A percentile compares a stretch with the other conserved stretches of the same genome.
Conservation (phyloP, 2,113 vertebrate species). For the Myxocyprinus asiaticus region DNA sequence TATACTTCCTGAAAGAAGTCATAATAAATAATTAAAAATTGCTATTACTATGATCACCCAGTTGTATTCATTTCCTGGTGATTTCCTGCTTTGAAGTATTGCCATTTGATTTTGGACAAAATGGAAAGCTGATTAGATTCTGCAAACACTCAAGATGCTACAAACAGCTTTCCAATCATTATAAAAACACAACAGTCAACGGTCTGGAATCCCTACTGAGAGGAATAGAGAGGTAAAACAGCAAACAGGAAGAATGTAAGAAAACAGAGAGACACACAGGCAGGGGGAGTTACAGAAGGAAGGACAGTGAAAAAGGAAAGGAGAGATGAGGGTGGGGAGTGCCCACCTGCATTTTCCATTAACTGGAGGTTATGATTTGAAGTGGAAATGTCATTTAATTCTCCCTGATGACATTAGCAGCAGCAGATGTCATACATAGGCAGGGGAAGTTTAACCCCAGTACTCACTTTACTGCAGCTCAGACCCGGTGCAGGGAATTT, state of each 20-base stretch:
- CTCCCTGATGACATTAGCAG: constrained; percentile 42
- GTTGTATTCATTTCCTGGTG: no score
- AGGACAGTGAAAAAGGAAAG: constrained; percentile 30
- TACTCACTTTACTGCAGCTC: neutral
- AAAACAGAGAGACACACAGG: neutral
- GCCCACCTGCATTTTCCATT: constrained; percentile 22
- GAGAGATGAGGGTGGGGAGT: constrained; percentile 8
- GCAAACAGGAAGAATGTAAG: neutral
- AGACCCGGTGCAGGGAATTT: neutral
- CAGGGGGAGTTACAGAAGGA: neutral
- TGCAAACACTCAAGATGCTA: neutral
- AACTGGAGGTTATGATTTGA: neutral
- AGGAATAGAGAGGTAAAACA: neutral
- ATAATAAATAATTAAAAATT: no score
- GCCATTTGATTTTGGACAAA: no score
- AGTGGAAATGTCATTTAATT: constrained; percentile 22
- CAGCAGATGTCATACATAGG: constrained; percentile 6
- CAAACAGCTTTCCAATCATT: neutral
- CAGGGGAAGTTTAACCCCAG: neutral
- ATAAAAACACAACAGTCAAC: neutral
- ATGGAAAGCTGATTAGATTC: neutral
- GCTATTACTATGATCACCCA: no score
- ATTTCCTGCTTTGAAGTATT: no score
- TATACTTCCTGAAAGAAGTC: no score
- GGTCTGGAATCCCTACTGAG: neutral